Evolutionary conservation across 92 coral and sea anemone genomes (phyloP).

Genomic region (Pocillopora grandis): DNA sequence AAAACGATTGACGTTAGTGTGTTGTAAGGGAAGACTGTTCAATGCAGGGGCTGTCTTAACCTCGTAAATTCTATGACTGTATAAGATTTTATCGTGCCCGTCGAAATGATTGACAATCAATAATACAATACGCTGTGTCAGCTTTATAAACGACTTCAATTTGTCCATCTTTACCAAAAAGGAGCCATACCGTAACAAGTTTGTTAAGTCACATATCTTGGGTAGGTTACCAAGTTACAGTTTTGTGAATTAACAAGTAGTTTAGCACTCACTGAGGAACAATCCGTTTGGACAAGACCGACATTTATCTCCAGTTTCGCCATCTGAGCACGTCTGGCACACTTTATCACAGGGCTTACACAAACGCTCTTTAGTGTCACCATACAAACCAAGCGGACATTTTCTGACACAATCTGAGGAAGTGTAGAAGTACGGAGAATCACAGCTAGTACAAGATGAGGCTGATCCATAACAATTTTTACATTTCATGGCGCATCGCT

Average conservation of each 20-base stretch:
- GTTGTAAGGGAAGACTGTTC: no score
- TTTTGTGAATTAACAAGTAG: not conserved
- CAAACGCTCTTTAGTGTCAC: slow-evolving; percentile 44
- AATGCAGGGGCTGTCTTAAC: no score
- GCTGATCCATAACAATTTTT: slow-evolving; percentile 45
- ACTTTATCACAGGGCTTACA: slow-evolving; percentile 59
- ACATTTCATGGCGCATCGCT: slow-evolving; percentile 58
- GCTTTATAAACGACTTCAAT: no score
- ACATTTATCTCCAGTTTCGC: slow-evolving; percentile 56
- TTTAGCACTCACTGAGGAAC: slow-evolving; percentile 62
- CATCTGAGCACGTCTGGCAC: slow-evolving; percentile 78
- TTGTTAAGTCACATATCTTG: no score
- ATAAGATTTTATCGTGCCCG: no score
- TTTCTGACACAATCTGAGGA: slow-evolving; percentile 58
- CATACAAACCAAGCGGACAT: slow-evolving; percentile 79
- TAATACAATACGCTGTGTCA: no score
- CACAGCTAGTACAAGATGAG: slow-evolving; percentile 52
- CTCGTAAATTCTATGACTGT: no score
- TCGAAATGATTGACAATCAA: no score
- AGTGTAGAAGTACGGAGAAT: slow-evolving; percentile 37
- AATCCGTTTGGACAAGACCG: slow-evolving; percentile 62
- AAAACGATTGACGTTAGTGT: no score
- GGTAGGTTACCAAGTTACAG: no score
- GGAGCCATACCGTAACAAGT: no score
- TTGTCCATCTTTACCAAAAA: no score